Base-by-base conservation (phyloP, 1,140 invertebrate species). In the Lithobius niger region DNA sequence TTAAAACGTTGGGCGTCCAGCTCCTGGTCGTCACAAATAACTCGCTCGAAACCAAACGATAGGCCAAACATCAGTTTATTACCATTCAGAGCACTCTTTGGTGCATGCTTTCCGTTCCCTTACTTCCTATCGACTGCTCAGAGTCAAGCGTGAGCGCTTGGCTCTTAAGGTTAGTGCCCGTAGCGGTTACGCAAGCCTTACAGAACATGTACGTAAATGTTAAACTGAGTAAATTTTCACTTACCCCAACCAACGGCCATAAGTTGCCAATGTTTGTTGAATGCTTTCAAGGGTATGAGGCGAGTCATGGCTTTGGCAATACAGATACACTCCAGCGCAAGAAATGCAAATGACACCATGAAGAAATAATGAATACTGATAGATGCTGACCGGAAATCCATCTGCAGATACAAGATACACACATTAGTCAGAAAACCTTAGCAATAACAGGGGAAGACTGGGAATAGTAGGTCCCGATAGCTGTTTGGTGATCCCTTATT, bases 301-400 rank as follows among this genome's bases (percentile, higher is more conserved):
- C 15, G 28, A 13, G 51, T 52, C 27, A 52, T 36, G 3, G 51
- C 27, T 21, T 52, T 52, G 6, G 25, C 25, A 18, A 19, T 6
- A 18, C 10, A 52, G 18, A 52, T 13, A 31, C 27, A 28, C 21
- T 52, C 51, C 16, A 52, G 16, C 15, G 22, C 18, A 10, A 52
- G 24, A 25, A 52, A 52, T 6, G 25, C 6, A 25, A 36, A 52
- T 19, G 15, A 28, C 3, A 18, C 24, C 13, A 21, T 28, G 21
- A 36, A 52, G 31, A 52, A 52, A 22, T 18, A 52, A 36, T 52
- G 51, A 40, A 52, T 52, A 22, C 27, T 36, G 25, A 52, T 52
- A 24, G 51, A 27, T 6, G 22, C 24, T 21, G 27, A 4, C n/a
- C n/a, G 10, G 25, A 13, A 52, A n/a, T 52, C 51, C 26, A 52